phyloP scores from a whole-genome alignment of 2,113 vertebrate genomes.

The Myrmecophaga tridactyla region DNA sequence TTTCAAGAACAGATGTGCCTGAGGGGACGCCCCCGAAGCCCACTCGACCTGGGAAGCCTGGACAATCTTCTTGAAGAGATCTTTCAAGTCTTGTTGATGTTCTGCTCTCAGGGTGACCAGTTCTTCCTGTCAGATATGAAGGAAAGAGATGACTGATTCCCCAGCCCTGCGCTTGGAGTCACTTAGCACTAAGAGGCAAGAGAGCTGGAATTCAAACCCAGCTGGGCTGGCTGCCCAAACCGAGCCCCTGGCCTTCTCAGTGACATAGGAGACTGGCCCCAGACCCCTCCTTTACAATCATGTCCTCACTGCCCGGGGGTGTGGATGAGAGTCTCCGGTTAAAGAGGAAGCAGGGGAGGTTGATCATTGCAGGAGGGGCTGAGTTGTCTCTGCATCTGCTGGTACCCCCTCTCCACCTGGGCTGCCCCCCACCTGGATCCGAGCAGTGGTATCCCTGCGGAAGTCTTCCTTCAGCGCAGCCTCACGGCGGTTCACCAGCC shows the following conservation, averaged over 20 bases:
- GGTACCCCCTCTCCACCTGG: neutral
- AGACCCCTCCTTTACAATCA: no score
- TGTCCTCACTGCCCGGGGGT: fast-evolving
- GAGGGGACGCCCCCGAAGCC: fast-evolving
- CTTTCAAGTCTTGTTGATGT: conserved; percentile 75
- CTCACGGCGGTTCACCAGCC: conserved; percentile 79
- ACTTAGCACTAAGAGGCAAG: neutral
- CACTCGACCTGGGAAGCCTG: conserved; percentile 77
- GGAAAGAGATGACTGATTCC: no score
- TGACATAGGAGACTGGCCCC: fast-evolving
- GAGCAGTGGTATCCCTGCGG: conserved; percentile 46
- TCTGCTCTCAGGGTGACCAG: conserved; percentile 74
- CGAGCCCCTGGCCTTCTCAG: neutral
- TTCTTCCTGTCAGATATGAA: conserved; percentile 68
- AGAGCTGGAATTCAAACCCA: neutral
- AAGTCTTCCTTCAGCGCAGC: conserved; percentile 78
- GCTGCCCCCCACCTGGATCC: conserved; percentile 77
- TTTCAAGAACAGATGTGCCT: neutral
- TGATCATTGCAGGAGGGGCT: neutral
- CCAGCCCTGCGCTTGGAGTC: neutral
- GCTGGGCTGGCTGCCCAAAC: fast-evolving
- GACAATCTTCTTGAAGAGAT: conserved; percentile 78
- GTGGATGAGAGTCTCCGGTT: neutral
- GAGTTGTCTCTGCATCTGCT: neutral
- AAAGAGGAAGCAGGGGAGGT: neutral